phyloP scores from a whole-genome alignment of 2,888 invertebrate species.

The Notodonta ziczac region DNA sequence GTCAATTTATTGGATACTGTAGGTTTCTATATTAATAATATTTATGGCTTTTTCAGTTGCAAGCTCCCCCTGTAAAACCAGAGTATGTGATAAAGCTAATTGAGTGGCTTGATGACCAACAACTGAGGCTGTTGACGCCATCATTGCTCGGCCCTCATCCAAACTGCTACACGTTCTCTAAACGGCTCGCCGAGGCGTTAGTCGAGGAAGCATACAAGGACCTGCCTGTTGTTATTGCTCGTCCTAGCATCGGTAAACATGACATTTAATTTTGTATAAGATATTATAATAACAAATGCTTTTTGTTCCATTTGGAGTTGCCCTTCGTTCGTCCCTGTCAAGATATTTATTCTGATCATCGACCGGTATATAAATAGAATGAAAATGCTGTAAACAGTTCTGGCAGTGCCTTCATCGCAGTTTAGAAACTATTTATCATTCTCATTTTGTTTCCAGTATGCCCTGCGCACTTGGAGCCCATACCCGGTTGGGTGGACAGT shows the following conservation, averaged over 20 bases:
- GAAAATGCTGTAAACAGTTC: too few species aligned
- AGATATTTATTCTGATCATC: too few species aligned
- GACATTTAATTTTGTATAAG: too few species aligned
- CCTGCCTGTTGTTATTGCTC: slow-evolving; percentile 92
- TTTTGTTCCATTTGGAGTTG: too few species aligned
- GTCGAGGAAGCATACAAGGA: slow-evolving; percentile 90
- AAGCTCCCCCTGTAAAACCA: slow-evolving; percentile 88
- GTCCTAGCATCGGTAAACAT: slow-evolving; percentile 94
- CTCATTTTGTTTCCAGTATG: slow-evolving; percentile 52
- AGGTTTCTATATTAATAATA: background rate
- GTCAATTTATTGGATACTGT: too few species aligned
- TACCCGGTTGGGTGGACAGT: slow-evolving; percentile 96
- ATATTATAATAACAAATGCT: too few species aligned
- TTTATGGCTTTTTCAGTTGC: slow-evolving; percentile 76
- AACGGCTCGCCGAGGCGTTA: slow-evolving; percentile 94
- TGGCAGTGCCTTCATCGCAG: too few species aligned
- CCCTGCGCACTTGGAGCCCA: slow-evolving; percentile 86
- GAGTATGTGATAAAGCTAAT: slow-evolving; percentile 88
- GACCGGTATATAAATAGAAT: too few species aligned
- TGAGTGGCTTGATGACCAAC: slow-evolving; percentile 89
- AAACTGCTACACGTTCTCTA: slow-evolving; percentile 97
- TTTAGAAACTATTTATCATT: too few species aligned
- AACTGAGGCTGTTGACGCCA: slow-evolving; percentile 87
- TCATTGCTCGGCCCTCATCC: slow-evolving; percentile 91
- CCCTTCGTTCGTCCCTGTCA: too few species aligned